Evolutionary conservation across 2,888 invertebrate species (phyloP).

Genomic region (Campaea margaritaria): DNA sequence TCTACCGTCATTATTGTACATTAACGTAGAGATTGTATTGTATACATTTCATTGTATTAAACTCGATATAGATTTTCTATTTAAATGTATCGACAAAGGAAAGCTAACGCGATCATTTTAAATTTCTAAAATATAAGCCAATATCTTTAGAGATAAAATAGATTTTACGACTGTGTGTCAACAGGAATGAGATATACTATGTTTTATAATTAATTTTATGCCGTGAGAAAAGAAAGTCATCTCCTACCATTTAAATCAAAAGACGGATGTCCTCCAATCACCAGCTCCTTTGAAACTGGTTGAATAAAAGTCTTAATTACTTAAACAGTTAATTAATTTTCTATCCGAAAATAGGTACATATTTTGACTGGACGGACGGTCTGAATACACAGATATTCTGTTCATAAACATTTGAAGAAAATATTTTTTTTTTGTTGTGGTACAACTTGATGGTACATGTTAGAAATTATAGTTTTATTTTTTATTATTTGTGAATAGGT

Average conservation of each 20-base stretch:
- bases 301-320: slow-evolving; percentile 14
- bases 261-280: slow-evolving; percentile 27
- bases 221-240: slow-evolving; percentile 35
- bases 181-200: slow-evolving; percentile 10
- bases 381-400: too few relatives aligned
- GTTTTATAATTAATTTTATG: background rate
- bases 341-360: background rate
- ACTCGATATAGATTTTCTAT: too few relatives aligned
- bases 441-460: too few relatives aligned
- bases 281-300: slow-evolving; percentile 24
- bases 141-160: slow-evolving; percentile 3
- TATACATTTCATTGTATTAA: too few relatives aligned
- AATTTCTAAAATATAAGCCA: background rate
- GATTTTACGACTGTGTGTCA: slow-evolving; percentile 16
- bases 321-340: slow-evolving; percentile 3
- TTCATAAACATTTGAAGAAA: too few relatives aligned
- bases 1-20: too few relatives aligned
- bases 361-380: too few relatives aligned
- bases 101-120: background rate
- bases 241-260: slow-evolving; percentile 20
- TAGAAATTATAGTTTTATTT: too few relatives aligned
- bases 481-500: too few relatives aligned
- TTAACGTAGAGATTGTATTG: too few relatives aligned
- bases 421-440: too few relatives aligned
- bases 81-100: too few relatives aligned